phyloP scores from a whole-genome alignment of 2,797 vertebrate genomes.

The Dromococcyx pavoninus region DNA sequence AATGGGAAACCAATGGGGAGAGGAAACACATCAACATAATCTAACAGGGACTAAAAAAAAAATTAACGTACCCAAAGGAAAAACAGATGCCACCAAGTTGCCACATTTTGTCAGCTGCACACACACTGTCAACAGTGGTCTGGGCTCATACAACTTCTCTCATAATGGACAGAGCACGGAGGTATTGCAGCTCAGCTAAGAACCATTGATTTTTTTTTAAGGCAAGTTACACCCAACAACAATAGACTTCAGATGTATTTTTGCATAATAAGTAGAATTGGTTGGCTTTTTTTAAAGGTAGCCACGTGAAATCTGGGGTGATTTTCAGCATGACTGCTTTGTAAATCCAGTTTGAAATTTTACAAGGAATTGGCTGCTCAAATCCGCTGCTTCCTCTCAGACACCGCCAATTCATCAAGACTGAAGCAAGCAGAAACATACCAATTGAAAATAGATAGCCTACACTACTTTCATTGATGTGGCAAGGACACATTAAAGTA shows the following conservation, averaged over 20 bases:
- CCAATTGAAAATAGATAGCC: neutral
- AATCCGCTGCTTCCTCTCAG: neutral
- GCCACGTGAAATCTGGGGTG: neutral
- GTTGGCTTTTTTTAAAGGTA: neutral
- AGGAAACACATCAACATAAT: too few species aligned
- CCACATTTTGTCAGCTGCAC: neutral
- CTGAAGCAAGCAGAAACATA: neutral
- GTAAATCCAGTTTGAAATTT: neutral
- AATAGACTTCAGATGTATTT: neutral
- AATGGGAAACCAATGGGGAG: neutral
- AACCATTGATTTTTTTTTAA: neutral
- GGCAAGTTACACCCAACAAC: neutral
- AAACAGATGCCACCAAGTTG: neutral
- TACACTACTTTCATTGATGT: neutral
- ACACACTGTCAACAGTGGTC: neutral
- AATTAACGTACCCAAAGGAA: neutral
- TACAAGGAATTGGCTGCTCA: neutral
- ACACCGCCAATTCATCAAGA: neutral
- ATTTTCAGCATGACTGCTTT: neutral
- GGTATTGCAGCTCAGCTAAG: neutral
- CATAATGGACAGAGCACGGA: neutral
- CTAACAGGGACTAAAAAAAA: neutral
- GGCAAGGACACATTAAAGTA: neutral
- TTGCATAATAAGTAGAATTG: neutral
- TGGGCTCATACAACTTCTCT: neutral